phyloP scores from a whole-genome alignment of 2,888 invertebrate species.

The Leucophenga montana region DNA sequence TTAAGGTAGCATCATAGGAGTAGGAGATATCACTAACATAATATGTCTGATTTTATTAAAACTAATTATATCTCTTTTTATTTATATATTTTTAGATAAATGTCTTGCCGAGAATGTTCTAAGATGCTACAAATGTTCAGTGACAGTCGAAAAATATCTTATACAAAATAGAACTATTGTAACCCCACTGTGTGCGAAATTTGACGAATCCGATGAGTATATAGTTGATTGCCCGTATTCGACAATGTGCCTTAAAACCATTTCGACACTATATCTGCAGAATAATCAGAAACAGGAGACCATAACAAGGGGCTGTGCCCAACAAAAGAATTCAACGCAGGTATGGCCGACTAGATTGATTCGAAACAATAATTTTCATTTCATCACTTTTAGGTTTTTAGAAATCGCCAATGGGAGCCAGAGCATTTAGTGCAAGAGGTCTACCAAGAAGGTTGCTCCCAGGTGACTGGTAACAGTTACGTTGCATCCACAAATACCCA shows the following conservation, averaged over 20 bases:
- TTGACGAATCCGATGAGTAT: conserved; percentile 81
- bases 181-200: conserved; percentile 82
- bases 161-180: conserved; percentile 75
- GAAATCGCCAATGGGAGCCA: conserved; percentile 78
- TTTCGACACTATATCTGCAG: conserved; percentile 78
- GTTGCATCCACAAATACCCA: conserved; percentile 72
- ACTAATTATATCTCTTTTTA: not conserved
- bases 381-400: conserved; percentile 74
- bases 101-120: conserved; percentile 73
- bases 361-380: conserved; percentile 19
- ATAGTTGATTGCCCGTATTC: conserved; percentile 85
- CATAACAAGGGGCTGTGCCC: conserved; percentile 80
- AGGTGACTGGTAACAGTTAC: conserved; percentile 78
- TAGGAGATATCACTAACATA: too few relatives aligned
- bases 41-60: too few relatives aligned
- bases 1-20: too few relatives aligned
- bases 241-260: conserved; percentile 87
- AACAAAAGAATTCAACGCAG: conserved; percentile 78
- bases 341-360: conserved; percentile 45
- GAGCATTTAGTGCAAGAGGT: conserved; percentile 80
- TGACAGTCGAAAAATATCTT: conserved; percentile 75
- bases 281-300: conserved; percentile 75
- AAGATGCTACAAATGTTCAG: conserved; percentile 83
- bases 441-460: conserved; percentile 81
- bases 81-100: conserved; percentile 51